Base-by-base conservation (phyloP, 2,888 invertebrate species). In the Deilephila elpenor region DNA sequence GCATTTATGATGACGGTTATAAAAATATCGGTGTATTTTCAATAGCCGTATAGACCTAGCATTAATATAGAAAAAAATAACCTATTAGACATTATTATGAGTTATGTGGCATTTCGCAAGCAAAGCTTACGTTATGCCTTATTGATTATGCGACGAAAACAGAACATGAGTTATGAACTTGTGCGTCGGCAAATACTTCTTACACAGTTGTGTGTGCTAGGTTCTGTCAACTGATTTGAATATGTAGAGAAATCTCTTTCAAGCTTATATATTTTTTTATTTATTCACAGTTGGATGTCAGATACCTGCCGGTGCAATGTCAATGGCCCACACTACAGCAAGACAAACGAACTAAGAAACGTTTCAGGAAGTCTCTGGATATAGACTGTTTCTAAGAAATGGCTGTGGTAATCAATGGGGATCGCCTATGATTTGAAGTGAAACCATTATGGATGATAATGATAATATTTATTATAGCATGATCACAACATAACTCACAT, bases 71-170 rank as follows among this genome's bases (percentile, higher is more conserved):
- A 67, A 59, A 56, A 64, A 73, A 59, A 59, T 64, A 51, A 14
- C 70, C 14, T 51, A 70, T 71, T 62, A 72, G 67, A 29, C 73
- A 80, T 80, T 80, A 77, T 76, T 77, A 82, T 79, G 82, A 80
- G 79, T 78, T 72, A 72, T 67, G 72, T 61, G 75, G 77, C 67
- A 80, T 85, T 87, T 80, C 85, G 90, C 91, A 80, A 87, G 84
- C 87, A 84, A 85, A 88, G 91, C 90, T 84, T 87, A 87, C 89
- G 91, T 88, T 90, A 89, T 88, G 91, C 87, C 88, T 91, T 90
- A 91, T 92, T 92, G 85, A 85, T 76, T 91, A 92, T 92, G 89
- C 91, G 89, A 85, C 88, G 86, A 91, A 92, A 92, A 93, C 93
- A 93, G 84, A 80, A 83, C 74, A 81, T 92, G 89, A 93, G 79